phyloP scores from a whole-genome alignment of 35 echinoderm and acorn worm species.

The Diadema setosum region DNA sequence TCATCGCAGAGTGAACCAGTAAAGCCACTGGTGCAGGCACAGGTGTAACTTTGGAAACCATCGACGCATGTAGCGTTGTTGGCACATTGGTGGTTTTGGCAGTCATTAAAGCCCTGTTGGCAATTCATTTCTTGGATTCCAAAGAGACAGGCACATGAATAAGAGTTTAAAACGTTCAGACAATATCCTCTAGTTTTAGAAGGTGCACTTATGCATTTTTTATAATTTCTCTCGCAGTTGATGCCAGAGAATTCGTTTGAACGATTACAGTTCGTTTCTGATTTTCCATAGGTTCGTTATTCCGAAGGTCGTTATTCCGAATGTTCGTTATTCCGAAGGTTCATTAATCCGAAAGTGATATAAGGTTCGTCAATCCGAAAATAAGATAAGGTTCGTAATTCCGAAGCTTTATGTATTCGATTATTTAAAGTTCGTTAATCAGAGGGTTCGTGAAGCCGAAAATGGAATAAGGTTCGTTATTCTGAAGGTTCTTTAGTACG shows the following conservation, averaged over 20 bases:
- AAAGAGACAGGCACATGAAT: background rate
- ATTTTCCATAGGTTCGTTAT: too few species aligned
- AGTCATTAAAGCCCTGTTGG: background rate
- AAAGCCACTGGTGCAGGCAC: background rate
- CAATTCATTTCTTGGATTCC: background rate
- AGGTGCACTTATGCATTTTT: constrained; percentile 47
- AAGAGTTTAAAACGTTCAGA: constrained; percentile 8
- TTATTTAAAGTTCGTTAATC: too few species aligned
- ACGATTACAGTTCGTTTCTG: too few species aligned
- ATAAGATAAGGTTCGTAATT: too few species aligned
- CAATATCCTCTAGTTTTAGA: constrained; percentile 42
- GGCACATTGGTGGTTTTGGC: background rate
- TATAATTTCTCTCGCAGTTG: constrained; percentile 57
- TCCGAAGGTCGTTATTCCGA: too few species aligned
- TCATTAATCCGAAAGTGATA: too few species aligned
- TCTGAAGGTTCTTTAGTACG: too few species aligned
- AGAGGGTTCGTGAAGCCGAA: too few species aligned
- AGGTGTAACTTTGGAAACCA: background rate
- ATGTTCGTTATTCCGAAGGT: too few species aligned
- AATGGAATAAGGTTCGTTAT: too few species aligned
- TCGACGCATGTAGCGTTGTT: background rate
- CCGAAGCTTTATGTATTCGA: too few species aligned
- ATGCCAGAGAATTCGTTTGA: constrained; percentile 76
- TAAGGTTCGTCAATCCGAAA: too few species aligned
- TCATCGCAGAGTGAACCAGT: background rate